Base-by-base conservation (phyloP, 2,797 vertebrate species). In the Eremophila alpestris region DNA sequence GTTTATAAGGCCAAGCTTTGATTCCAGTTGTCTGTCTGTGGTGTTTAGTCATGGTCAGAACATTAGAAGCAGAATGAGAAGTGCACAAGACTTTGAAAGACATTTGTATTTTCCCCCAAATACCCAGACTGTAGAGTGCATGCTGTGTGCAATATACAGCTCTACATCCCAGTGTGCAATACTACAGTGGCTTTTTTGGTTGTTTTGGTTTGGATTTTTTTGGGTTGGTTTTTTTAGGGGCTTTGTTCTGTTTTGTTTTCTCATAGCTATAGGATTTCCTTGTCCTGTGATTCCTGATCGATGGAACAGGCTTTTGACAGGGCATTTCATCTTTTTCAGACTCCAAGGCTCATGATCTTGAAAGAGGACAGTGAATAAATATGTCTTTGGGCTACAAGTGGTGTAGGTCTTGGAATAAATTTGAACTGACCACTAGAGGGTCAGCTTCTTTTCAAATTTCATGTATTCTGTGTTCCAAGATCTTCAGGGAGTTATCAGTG, bases 391-490 rank as follows among this genome's bases (percentile, higher is more conserved):
- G 30, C 45, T 75, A 41, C 4, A 8, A 26, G 26, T 46, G 26
- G 27, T 69, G 11, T 36, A 40, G 24, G 8, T 77, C 51, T 80
- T 3, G 2, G 29, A 87, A 76, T 82, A 54, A 73, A 89, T 58
- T 30, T 43, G 46, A 62, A 49, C 49, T 70, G 83, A 70, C 65
- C 83, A 36, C 30, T 16, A 70, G 65, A 55, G 56, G 58, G 83
- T 70, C 83, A 63, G 30, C 56, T 70, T 70, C 64, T 63, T 78
- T 63, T 55, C 34, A 64, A 70, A 67, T 86, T 83, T 67, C 27
- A 46, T 52, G 36, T 74, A n/a, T 87, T 86, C 40, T 67, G 27
- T 87, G 84, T 89, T 71, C 40, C n/a, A 52, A 59, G 41, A 46
- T 74, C 58, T 68, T 71, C 52, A 48, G 59, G 11, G 38, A 79